Conservation (phyloP, 2,888 invertebrate genomes). For the Sphaerophoria rueppellii region DNA sequence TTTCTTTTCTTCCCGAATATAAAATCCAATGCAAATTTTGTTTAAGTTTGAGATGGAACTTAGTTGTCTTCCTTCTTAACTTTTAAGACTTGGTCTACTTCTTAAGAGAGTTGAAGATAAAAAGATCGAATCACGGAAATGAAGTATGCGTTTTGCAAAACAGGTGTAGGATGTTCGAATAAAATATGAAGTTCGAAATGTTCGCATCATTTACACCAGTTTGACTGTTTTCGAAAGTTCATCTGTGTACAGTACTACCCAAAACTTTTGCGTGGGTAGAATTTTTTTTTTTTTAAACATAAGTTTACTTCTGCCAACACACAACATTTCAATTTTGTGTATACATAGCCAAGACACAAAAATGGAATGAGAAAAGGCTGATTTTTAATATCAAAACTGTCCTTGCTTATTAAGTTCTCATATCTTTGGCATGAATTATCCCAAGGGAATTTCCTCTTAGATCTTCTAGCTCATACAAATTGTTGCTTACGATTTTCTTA, state of each 20-base stretch:
- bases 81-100: too few species aligned
- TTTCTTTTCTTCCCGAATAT: too few species aligned
- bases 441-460: not conserved
- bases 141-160: not conserved
- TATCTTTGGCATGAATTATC: constrained; percentile 1
- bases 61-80: too few species aligned
- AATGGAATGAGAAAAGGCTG: not conserved
- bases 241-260: not conserved
- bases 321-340: constrained; percentile 1
- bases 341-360: not conserved
- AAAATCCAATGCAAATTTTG: too few species aligned
- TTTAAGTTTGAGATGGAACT: too few species aligned
- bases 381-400: not conserved
- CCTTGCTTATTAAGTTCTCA: not conserved
- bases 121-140: not conserved
- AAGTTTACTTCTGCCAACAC: not conserved
- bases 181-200: not conserved
- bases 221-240: not conserved
- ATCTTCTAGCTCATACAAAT: constrained; percentile 1
- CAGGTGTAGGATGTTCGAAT: not conserved
- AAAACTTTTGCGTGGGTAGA: not conserved
- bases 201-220: not conserved
- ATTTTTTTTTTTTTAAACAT: not conserved
- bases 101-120: not conserved
- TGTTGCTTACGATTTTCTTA: constrained; percentile 2